A percentile compares a stretch with the other conserved stretches of the same genome.
These are phyloP conservation scores for Drosophila colorata DNA, from an alignment of 2,888 invertebrate species.

Conservation along the genomic window DNA sequence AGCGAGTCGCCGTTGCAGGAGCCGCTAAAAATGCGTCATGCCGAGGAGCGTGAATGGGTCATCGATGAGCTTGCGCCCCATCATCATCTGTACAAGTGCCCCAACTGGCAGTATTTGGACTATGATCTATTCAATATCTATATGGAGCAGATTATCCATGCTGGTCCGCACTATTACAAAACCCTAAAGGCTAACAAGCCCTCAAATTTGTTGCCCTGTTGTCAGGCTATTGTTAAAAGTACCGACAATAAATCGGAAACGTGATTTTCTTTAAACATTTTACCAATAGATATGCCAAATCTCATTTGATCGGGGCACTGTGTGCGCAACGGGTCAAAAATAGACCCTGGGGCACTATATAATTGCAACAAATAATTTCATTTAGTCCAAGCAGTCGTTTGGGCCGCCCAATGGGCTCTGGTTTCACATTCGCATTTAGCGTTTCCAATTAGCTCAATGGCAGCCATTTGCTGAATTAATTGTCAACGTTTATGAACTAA, in stretches of 20 bases:
- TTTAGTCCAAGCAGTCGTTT: conserved; percentile 53
- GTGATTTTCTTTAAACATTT: conserved; percentile 2
- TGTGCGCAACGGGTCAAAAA: conserved; percentile 39
- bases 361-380: conserved; percentile 75
- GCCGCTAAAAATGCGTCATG: background rate
- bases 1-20: conserved; percentile 4
- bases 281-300: background rate
- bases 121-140: conserved; percentile 59
- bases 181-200: conserved; percentile 4
- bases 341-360: conserved; percentile 63
- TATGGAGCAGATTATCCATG: conserved; percentile 30
- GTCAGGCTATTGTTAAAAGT: background rate
- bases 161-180: background rate
- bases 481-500: conserved; percentile 80
- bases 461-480: conserved; percentile 73
- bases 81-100: conserved; percentile 49
- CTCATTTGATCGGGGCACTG: conserved; percentile 1
- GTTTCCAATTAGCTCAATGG: conserved; percentile 77
- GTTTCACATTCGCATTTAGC: conserved; percentile 68
- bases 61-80: conserved; percentile 25
- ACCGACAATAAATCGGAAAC: background rate
- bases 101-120: conserved; percentile 44
- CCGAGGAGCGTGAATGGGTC: conserved; percentile 35
- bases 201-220: conserved; percentile 26
- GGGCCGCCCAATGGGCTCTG: conserved; percentile 43